A percentile compares a stretch with the other conserved stretches of the same genome.
These are phyloP conservation scores for Conus ventricosus DNA, from an alignment of 1,140 invertebrate species.

Conservation along the genomic window DNA sequence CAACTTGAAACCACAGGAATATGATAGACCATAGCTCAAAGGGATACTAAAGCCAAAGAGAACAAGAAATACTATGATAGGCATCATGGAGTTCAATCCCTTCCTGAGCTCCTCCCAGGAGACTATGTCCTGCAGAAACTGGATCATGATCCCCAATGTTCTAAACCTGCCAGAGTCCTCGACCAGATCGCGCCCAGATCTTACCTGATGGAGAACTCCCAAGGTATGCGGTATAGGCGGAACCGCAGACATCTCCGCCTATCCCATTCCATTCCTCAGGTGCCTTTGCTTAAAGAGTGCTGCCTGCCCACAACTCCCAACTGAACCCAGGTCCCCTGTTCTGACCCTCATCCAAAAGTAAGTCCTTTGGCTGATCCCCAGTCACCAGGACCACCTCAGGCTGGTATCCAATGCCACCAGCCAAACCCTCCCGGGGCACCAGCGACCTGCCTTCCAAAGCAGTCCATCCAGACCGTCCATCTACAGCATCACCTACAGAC, in stretches of 20 bases:
- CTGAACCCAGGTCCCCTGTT: neutral
- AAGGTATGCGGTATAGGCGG: neutral
- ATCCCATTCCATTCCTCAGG: neutral
- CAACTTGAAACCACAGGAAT: neutral
- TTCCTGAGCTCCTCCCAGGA: conserved; percentile 11
- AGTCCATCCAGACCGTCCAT: neutral
- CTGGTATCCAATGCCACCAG: neutral
- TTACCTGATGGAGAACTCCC: neutral
- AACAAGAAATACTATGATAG: neutral
- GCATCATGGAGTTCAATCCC: conserved; percentile 2
- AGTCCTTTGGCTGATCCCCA: neutral
- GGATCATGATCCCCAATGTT: conserved; percentile 3
- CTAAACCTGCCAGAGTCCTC: neutral
- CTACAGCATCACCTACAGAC: neutral
- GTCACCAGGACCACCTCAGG: neutral
- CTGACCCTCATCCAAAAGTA: neutral
- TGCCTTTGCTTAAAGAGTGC: neutral
- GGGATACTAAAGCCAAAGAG: neutral
- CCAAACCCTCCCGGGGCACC: neutral
- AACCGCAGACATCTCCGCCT: conserved; percentile 4
- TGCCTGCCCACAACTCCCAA: neutral
- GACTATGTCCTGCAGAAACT: conserved; percentile 15
- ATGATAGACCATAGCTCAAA: neutral
- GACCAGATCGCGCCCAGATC: neutral
- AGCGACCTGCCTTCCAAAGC: neutral